Base-by-base conservation (phyloP, 2,797 vertebrate species). In the Tamandua tetradactyla region DNA sequence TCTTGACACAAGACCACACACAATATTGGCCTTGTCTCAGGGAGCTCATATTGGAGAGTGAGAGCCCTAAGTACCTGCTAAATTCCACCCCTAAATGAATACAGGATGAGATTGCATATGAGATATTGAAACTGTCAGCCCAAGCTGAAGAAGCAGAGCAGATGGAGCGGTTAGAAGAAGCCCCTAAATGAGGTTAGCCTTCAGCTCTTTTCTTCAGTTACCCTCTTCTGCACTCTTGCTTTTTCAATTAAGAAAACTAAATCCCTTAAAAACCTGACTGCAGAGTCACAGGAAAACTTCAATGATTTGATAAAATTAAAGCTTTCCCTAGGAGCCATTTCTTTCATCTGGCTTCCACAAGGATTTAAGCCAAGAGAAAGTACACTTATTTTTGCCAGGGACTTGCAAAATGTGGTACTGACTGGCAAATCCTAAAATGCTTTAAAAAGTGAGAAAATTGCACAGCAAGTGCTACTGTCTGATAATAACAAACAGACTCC, bases 351-450 rank as follows among this genome's bases (percentile, higher is more conserved):
- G 93, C 88, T 96, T 85, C 88, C 0, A 0, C 23, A 62, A 78
- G 69, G 35, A 47, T 92, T 82, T 57, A 81, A 93, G 87, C 95
- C 95, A 90, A 94, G 93, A 86, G 91, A 94, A 95, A 96, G 96
- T 92, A 91, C 82, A 89, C 18, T 92, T 64, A 64, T 57, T 69
- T 68, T 76, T 96, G 95, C 95, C 96, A 96, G 87, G 59, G 91
- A 96, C 87, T 96, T 90, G 94, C 78, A 96, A 93, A 96, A 93
- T 96, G 93, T 90, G 61, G 93, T 95, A 6, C 81, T 95, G 91
- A 62, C 86, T 94, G 84, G 91, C 83, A 94, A 97, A 94, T 91
- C 83, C 91, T 92, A 93, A 86, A 92, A 88, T 25, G 61, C 79
- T 93, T 81, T 94, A 69, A 91, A 89, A 91, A 83, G 55, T n/a